Base-by-base conservation (phyloP, 2,113 vertebrate genomes). In the Stictonetta naevosa region DNA sequence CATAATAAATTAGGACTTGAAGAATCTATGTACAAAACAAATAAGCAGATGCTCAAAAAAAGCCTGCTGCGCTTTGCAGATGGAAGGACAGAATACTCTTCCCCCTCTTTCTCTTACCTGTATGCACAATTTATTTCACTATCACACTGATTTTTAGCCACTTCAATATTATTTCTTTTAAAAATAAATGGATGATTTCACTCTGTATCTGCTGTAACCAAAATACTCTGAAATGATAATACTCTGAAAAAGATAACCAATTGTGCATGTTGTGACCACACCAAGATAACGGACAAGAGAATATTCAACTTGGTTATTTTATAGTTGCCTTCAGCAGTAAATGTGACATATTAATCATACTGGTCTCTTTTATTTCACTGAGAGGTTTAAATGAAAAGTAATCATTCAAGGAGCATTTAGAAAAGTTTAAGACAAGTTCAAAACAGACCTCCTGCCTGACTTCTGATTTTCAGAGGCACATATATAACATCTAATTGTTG, bases 251-350 rank as follows among this genome's bases (percentile, higher is more conserved):
- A 69, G 17, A 14, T 29, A 33, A 69, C 33, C 16, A 59, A 14
- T 17, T 64, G 34, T 19, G 2, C 34, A 52, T 0, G 0, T 33
- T 18, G 5, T 48, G 8, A 66, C 4, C 46, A 33, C 14, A 36
- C 8, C 29, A 81, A 73, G 26, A 33, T 4, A 72, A 52, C 2
- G 75, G 22, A 16, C 3, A 23, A 14, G 13, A 16, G 68, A 77
- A 82, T 44, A 3, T 15, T 12, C 68, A 86, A 48, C 8, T 73
- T 60, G 22, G 34, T 5, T 40, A 42, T 25, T 59, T 55, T 64
- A 50, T 21, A 53, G 23, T 22, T 74, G 29, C 16, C 26, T 53
- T 88, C 22, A 71, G 21, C 25, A 88, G 31, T 71, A 64, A 59
- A 40, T 6, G 5, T n/a, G 38, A 71, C 23, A 77, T 40, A 38